Percentiles rank a stretch among this genome's conserved stretches.
phyloP scores from a whole-genome alignment of 2,797 vertebrate genomes.

The Hypotaenidia okinawae region DNA sequence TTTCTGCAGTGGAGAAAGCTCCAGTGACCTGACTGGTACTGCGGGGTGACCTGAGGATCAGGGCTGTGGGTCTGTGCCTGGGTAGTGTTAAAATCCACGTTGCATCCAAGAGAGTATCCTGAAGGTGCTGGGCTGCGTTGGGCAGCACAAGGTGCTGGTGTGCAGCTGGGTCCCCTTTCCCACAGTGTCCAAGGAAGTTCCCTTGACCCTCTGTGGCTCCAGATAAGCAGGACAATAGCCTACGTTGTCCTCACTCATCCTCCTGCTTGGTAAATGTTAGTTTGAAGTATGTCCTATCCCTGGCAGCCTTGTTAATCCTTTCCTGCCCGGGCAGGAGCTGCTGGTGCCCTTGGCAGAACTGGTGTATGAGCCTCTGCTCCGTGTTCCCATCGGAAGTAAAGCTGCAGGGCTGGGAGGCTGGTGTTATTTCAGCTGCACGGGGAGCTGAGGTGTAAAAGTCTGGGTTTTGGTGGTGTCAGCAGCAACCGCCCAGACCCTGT shows the following conservation, averaged over 20 bases:
- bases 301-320: conserved; percentile 50
- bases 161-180: background rate
- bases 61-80: background rate
- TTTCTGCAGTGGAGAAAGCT: background rate
- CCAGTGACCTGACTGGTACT: background rate
- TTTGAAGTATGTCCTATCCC: background rate
- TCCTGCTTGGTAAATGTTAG: conserved; percentile 18
- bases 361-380: background rate
- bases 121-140: background rate
- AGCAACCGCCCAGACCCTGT: background rate
- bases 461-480: conserved; percentile 58
- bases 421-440: conserved; percentile 57
- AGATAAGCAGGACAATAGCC: conserved; percentile 44
- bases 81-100: fast-evolving
- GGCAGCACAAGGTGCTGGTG: background rate
- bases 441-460: conserved; percentile 19
- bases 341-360: background rate
- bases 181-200: background rate
- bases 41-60: background rate
- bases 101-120: fast-evolving
- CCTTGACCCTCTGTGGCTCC: background rate
- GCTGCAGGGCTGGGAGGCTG: background rate
- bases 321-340: conserved; percentile 5
- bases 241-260: conserved; percentile 19
- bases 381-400: background rate